Percentiles rank a stretch among this genome's conserved stretches.
Conservation (phyloP, 2,113 vertebrate species). For the Platichthys flesus region DNA sequence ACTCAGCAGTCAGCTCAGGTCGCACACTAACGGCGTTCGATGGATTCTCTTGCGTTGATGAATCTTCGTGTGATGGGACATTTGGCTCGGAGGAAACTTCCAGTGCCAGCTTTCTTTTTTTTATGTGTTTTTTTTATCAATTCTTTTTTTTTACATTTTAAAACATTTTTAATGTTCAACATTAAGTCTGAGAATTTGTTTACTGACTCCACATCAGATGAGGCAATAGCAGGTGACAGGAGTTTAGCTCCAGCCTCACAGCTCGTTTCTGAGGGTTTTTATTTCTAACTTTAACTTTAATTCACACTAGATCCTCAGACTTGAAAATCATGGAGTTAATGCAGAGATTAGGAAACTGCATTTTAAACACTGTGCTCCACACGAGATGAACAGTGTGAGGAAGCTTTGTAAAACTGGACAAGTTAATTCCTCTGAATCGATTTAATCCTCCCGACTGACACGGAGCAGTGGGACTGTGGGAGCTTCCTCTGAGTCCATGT, state of each 20-base stretch:
- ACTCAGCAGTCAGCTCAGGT: constrained; percentile 50
- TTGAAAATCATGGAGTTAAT: neutral
- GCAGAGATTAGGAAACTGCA: neutral
- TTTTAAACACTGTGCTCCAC: neutral
- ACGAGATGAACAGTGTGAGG: neutral
- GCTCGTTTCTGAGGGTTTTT: too few relatives aligned
- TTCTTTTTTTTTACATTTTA: neutral
- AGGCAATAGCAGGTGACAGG: too few relatives aligned
- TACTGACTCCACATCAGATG: neutral
- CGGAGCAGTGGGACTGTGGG: neutral
- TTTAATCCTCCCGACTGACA: neutral
- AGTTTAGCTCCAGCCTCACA: too few relatives aligned
- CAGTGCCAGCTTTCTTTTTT: constrained; percentile 14
- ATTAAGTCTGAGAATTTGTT: constrained; percentile 23
- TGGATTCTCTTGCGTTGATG: constrained; percentile 38
- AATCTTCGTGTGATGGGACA: constrained; percentile 41
- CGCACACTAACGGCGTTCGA: constrained; percentile 16
- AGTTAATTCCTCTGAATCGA: neutral
- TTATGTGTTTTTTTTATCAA: neutral
- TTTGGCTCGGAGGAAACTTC: constrained; percentile 47
- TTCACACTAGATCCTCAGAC: neutral
- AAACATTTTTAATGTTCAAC: constrained; percentile 1
- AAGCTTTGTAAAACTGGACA: neutral
- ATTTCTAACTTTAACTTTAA: neutral
- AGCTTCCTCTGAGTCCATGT: neutral